These are phyloP conservation scores for Gymnocypris eckloni DNA, from an alignment of 2,797 vertebrate species.

Conservation along the genomic window DNA sequence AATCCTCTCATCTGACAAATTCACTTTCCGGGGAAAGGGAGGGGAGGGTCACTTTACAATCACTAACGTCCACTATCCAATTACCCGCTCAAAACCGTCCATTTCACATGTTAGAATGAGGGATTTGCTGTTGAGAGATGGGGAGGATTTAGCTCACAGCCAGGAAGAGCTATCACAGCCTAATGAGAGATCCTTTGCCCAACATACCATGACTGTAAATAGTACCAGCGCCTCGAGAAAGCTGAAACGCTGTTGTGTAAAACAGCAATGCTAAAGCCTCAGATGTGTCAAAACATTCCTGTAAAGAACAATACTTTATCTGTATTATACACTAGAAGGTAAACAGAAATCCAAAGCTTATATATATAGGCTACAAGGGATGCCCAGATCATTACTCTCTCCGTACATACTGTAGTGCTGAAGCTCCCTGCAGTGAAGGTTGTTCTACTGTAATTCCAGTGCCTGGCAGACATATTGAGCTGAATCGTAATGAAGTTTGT, in stretches of 20 bases:
- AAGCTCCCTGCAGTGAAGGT: constrained; percentile 32
- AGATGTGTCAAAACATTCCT: constrained; percentile 23
- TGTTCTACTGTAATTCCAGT: constrained; percentile 40
- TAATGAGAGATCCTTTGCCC: constrained; percentile 49
- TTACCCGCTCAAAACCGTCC: constrained; percentile 38
- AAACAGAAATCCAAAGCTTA: background rate
- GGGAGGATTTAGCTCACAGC: constrained; percentile 37
- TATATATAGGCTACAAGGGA: background rate
- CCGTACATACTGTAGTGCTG: background rate
- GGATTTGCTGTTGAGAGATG: constrained; percentile 31
- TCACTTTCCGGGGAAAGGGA: constrained; percentile 31
- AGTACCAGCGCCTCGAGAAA: constrained; percentile 17
- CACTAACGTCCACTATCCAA: constrained; percentile 48
- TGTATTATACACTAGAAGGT: background rate
- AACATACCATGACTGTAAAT: constrained; percentile 29
- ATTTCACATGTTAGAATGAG: constrained; percentile 30
- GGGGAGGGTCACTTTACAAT: constrained; percentile 53
- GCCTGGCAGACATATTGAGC: constrained; percentile 39
- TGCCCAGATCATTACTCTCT: constrained; percentile 4
- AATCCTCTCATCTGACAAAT: constrained; percentile 52
- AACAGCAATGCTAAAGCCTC: background rate
- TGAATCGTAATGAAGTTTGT: constrained; percentile 58
- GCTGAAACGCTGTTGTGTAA: background rate
- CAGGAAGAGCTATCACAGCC: constrained; percentile 16
- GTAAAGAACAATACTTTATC: background rate